Conservation (phyloP, 2,113 vertebrate genomes). For the Grammomys dolichurus region DNA sequence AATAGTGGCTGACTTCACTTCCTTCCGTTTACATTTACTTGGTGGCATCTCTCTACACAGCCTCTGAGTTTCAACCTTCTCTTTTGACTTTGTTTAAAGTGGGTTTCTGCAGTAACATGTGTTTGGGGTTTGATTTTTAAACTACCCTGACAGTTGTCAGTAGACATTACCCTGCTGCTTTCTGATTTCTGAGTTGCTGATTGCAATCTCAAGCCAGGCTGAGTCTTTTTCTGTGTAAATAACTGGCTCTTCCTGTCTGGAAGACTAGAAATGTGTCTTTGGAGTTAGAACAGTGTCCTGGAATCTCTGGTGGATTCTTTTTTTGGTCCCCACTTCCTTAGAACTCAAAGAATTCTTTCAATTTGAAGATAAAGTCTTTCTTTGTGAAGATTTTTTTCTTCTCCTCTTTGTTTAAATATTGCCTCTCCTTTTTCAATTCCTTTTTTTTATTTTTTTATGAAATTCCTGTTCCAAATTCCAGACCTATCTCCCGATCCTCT, state of each 20-base stretch:
- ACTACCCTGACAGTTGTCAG: not conserved
- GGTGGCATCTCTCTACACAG: not conserved
- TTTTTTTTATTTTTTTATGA: not conserved
- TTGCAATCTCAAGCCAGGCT: conserved; percentile 7
- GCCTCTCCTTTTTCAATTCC: not conserved
- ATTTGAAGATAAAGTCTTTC: conserved; percentile 22
- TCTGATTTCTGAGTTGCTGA: conserved; percentile 29
- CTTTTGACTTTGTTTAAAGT: conserved; percentile 42
- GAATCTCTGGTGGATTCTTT: not conserved
- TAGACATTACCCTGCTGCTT: not conserved
- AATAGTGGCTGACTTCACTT: conserved; percentile 11
- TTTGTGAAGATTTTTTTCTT: conserved; percentile 38
- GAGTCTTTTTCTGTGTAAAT: conserved; percentile 5
- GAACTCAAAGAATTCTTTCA: conserved; percentile 59
- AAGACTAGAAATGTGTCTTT: conserved; percentile 29
- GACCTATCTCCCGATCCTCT: not conserved
- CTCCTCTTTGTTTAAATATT: conserved; percentile 44
- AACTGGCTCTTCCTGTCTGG: conserved; percentile 34
- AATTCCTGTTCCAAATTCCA: conserved; percentile 36
- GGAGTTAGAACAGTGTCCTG: not conserved
- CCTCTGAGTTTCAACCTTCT: conserved; percentile 34
- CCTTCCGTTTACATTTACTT: conserved; percentile 14
- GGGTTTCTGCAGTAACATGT: not conserved
- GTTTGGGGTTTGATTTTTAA: conserved; percentile 48
- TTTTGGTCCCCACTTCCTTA: not conserved